Conservation (phyloP, 2,113 vertebrate genomes). For the Lepisosteus osseus region DNA sequence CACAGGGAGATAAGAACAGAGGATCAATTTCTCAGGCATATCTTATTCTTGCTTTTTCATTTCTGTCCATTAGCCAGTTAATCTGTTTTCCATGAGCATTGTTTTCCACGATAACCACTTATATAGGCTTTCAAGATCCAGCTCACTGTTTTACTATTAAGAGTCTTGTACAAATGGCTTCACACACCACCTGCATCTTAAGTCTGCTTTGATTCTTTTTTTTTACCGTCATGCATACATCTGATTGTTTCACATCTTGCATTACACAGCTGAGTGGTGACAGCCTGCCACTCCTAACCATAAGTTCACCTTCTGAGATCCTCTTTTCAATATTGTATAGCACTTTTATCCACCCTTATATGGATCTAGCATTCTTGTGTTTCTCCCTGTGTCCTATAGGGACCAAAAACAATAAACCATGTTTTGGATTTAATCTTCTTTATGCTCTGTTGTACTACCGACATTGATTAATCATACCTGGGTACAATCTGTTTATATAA, state of each 20-base stretch:
- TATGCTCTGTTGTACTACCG: no score
- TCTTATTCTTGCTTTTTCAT: not conserved
- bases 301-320: no score
- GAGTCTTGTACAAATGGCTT: not conserved
- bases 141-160: not conserved
- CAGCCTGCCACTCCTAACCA: not conserved
- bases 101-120: not conserved
- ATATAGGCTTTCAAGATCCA: not conserved
- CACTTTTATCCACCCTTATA: no score
- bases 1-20: not conserved
- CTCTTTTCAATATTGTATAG: no score
- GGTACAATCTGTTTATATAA: no score
- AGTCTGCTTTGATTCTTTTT: not conserved
- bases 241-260: not conserved
- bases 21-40: not conserved
- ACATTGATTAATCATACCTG: no score
- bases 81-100: not conserved
- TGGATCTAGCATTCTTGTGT: no score
- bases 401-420: no score
- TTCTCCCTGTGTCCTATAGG: no score
- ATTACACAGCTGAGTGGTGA: not conserved
- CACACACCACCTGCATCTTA: not conserved
- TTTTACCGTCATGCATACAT: not conserved
- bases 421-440: no score
- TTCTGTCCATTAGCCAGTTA: slow-evolving; percentile 9